Conservation (phyloP, 2,113 vertebrate species). For the Parotia lawesii region DNA sequence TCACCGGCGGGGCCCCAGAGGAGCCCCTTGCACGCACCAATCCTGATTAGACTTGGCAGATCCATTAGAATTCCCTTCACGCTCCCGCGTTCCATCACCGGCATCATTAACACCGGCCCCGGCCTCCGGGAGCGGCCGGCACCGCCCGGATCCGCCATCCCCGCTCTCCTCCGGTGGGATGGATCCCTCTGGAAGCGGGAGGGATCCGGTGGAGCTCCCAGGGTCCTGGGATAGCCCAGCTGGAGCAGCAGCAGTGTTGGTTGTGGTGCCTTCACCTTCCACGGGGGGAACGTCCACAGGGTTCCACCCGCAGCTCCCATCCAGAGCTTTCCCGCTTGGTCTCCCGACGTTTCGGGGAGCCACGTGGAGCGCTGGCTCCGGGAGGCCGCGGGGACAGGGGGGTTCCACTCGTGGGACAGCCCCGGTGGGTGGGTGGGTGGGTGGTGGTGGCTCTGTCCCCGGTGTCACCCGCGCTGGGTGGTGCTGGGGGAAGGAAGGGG, state of each 20-base stretch:
- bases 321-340: neutral
- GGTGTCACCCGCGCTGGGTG: neutral
- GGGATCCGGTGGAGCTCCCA: neutral
- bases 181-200: neutral
- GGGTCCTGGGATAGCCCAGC: neutral
- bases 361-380: neutral
- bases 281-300: neutral
- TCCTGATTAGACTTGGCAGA: slow-evolving; percentile 98
- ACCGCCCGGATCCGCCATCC: neutral
- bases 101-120: slow-evolving; percentile 76
- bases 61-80: slow-evolving; percentile 96
- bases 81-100: slow-evolving; percentile 86
- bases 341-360: neutral
- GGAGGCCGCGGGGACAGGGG: neutral
- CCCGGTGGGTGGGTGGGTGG: too few relatives aligned
- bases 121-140: slow-evolving; percentile 67
- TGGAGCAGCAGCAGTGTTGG: rapidly evolving
- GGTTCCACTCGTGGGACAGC: rapidly evolving
- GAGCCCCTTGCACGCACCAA: slow-evolving; percentile 84
- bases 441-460: neutral
- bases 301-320: neutral
- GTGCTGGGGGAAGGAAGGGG: neutral
- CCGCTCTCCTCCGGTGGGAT: neutral
- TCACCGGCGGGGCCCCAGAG: slow-evolving; percentile 79
- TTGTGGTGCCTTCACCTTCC: neutral